phyloP scores from a whole-genome alignment of 2,113 vertebrate genomes.

The Ailurus styani region DNA sequence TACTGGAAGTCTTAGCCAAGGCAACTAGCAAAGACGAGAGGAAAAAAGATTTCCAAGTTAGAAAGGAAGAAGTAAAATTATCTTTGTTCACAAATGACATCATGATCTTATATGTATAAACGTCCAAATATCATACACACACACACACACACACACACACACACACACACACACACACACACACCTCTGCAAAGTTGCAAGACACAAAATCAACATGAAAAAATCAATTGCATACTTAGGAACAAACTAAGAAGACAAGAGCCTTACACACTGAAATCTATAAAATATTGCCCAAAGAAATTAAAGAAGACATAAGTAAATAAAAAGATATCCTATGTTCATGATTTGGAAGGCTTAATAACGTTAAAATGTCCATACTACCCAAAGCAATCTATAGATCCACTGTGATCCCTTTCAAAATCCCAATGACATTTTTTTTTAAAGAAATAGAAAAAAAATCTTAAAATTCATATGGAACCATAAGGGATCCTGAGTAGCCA shows the following conservation, averaged over 20 bases:
- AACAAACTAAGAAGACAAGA: not conserved
- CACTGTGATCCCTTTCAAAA: not conserved
- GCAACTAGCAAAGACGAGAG: not conserved
- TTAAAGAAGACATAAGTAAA: not conserved
- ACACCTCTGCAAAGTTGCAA: not conserved
- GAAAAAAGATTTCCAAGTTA: not conserved
- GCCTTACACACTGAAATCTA: not conserved
- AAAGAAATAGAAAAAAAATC: not conserved
- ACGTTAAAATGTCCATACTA: not conserved
- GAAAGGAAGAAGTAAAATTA: not conserved
- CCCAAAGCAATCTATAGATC: not conserved
- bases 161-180: not conserved
- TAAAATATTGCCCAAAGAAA: not conserved
- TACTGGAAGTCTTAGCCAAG: not conserved
- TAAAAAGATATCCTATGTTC: not conserved
- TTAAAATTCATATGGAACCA: not conserved
- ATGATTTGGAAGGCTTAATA: not conserved
- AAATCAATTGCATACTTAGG: not conserved
- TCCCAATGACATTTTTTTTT: not conserved
- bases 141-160: not conserved
- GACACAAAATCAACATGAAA: not conserved
- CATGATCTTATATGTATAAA: not conserved
- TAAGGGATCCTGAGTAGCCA: not conserved
- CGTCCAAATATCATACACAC: not conserved
- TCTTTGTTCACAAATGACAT: not conserved